Evolutionary conservation across 2,113 vertebrate species (phyloP), one percentile per base, ranked within the genome.

Genomic region (Sinocyclocheilus anshuiensis): DNA sequence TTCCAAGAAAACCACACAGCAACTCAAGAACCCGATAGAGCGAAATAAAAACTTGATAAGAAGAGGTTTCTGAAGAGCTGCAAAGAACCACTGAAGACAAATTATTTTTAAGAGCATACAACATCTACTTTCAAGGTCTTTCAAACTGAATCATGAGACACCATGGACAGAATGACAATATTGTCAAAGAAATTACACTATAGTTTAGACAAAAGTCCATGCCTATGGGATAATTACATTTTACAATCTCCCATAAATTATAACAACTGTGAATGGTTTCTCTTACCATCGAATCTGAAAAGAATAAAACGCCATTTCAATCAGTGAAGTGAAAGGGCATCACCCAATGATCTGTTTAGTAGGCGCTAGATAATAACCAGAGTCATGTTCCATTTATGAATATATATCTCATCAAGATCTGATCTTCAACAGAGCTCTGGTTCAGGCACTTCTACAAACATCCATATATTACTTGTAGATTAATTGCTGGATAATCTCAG

Each of bases 361-460:
- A 81, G 78, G 57, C 4, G 26, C 53, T 4, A 74, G 81, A 84
- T 77, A 74, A 86, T 76, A 76, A 42, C 50, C 22, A 26, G 39
- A 78, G 77, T 88, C 84, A 67, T 12, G 80, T 86, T 86, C 78
- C 42, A 16, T 84, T 78, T 65, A 81, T 82, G 55, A 85, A 82
- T 88, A 77, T 88, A 71, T 69, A 81, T 82, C 71, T 85, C 18
- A 76, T 81, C 77, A 75, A 82, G 81, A 67, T 13, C 24, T 50
- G 63, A 36, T 82, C 65, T 82, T 82, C 63, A 53, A 33, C 45
- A 82, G 0, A 53, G 63, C 61, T 24, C 42, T 71, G 24, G 2
- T 1, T 53, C 15, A 69, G 42, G 12, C 63, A 53, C 45, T 65
- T 55, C 45, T 1, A 36, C 61, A 74, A n/a, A 55, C 1, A 59